Conservation (phyloP, 2,888 invertebrate species). For the Dioctria rufipes region DNA sequence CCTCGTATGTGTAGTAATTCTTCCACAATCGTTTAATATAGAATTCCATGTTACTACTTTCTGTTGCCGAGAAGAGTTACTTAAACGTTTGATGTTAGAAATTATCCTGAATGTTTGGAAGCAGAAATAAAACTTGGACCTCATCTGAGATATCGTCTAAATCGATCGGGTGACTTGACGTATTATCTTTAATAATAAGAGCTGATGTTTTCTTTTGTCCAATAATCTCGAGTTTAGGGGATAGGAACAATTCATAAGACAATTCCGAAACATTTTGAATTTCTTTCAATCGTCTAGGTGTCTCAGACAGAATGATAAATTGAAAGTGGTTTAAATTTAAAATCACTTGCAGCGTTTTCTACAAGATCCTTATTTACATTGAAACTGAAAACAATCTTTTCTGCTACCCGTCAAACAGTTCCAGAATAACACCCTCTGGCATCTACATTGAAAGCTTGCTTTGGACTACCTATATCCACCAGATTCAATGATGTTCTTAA, state of each 20-base stretch:
- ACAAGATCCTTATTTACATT: too few relatives aligned
- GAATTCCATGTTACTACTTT: too few relatives aligned
- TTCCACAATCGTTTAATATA: too few relatives aligned
- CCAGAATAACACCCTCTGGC: too few relatives aligned
- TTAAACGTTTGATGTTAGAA: conserved; percentile 4
- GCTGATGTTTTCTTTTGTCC: neutral
- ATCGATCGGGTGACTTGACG: conserved; percentile 14
- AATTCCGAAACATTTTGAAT: neutral
- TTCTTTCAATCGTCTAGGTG: conserved; percentile 64
- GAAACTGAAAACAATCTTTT: too few relatives aligned
- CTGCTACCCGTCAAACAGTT: too few relatives aligned
- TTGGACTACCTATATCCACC: conserved; percentile 44
- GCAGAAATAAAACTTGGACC: conserved; percentile 36
- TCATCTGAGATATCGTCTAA: conserved; percentile 18
- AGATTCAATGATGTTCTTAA: conserved; percentile 55
- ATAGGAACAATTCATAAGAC: neutral
- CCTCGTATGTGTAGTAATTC: too few relatives aligned
- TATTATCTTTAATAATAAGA: conserved; percentile 5
- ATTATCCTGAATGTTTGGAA: conserved; percentile 31
- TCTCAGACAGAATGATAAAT: conserved; percentile 60
- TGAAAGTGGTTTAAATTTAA: conserved; percentile 61
- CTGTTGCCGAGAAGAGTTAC: too few relatives aligned
- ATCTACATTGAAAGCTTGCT: too few relatives aligned
- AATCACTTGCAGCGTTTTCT: conserved; percentile 62
- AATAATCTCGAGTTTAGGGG: conserved; percentile 11